These are phyloP conservation scores for Hoplostethus mediterraneus DNA, from an alignment of 2,797 vertebrate genomes.

Conservation along the genomic window DNA sequence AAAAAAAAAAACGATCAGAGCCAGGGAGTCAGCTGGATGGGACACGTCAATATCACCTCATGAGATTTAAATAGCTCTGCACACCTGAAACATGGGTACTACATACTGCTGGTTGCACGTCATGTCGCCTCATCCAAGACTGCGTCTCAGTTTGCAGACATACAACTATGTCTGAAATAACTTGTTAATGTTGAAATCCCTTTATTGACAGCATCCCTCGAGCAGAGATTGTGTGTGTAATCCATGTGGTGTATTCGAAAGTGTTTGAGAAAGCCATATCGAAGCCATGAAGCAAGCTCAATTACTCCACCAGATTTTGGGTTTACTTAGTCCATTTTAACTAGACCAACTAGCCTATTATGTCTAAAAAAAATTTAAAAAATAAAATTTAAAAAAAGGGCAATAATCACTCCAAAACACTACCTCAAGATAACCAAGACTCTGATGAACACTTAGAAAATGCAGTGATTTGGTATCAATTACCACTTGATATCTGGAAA, in stretches of 20 bases:
- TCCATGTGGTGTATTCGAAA: background rate
- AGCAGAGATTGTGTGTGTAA: constrained; percentile 2
- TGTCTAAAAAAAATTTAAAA: no score
- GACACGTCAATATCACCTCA: constrained; percentile 23
- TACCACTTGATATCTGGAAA: background rate
- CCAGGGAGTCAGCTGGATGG: constrained; percentile 31
- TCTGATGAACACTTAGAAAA: background rate
- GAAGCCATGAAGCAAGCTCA: no score
- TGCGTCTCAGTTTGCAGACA: background rate
- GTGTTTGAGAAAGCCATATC: background rate
- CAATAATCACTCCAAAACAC: background rate
- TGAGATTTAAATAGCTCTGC: constrained; percentile 6
- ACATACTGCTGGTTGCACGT: background rate
- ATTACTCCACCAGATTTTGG: no score
- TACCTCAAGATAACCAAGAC: background rate
- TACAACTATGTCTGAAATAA: background rate
- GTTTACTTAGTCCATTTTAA: no score
- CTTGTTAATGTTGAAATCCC: background rate
- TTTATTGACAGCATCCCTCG: constrained; percentile 44
- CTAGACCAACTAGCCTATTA: no score
- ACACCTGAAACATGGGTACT: constrained; percentile 4
- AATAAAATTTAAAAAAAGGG: no score
- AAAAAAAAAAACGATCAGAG: constrained; percentile 41
- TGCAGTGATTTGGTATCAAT: background rate
- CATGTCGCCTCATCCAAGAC: background rate